Evolutionary conservation across 2,888 invertebrate species (phyloP).

Genomic region (Merodon equestris): DNA sequence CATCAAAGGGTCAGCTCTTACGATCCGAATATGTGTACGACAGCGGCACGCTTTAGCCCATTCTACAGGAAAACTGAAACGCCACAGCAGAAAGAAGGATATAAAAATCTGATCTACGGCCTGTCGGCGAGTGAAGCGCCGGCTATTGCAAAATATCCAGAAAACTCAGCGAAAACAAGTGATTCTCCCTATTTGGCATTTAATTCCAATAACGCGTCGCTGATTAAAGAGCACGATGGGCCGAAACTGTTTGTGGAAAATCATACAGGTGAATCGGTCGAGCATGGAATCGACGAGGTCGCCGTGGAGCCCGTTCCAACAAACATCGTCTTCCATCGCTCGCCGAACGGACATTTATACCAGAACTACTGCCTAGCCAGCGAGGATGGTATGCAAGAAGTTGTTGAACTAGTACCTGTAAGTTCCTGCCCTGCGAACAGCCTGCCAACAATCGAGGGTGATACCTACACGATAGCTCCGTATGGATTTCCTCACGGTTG

Average conservation of each 20-base stretch:
- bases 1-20: slow-evolving; percentile 59
- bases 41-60: slow-evolving; percentile 66
- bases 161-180: slow-evolving; percentile 15
- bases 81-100: background rate
- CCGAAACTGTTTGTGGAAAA: slow-evolving; percentile 3
- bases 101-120: slow-evolving; percentile 4
- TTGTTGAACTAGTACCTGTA: slow-evolving; percentile 63
- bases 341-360: slow-evolving; percentile 69
- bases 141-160: background rate
- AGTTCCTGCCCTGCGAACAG: slow-evolving; percentile 23
- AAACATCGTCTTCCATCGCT: slow-evolving; percentile 57
- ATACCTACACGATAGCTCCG: slow-evolving; percentile 49
- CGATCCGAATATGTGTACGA: slow-evolving; percentile 70
- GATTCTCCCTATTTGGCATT: slow-evolving; percentile 21
- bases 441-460: slow-evolving; percentile 12
- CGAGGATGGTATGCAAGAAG: slow-evolving; percentile 36
- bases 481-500: slow-evolving; percentile 46
- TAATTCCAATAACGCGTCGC: background rate
- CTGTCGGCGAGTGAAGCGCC: slow-evolving; percentile 6
- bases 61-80: slow-evolving; percentile 33
- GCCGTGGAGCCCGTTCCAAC: slow-evolving; percentile 28
- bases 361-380: slow-evolving; percentile 66
- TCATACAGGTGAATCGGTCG: slow-evolving; percentile 1
- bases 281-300: slow-evolving; percentile 11
- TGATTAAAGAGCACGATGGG: slow-evolving; percentile 8